Evolutionary conservation across 2,888 invertebrate genomes (phyloP), one percentile per base, ranked within the genome.

Genomic region (Anoplius nigerrimus): DNA sequence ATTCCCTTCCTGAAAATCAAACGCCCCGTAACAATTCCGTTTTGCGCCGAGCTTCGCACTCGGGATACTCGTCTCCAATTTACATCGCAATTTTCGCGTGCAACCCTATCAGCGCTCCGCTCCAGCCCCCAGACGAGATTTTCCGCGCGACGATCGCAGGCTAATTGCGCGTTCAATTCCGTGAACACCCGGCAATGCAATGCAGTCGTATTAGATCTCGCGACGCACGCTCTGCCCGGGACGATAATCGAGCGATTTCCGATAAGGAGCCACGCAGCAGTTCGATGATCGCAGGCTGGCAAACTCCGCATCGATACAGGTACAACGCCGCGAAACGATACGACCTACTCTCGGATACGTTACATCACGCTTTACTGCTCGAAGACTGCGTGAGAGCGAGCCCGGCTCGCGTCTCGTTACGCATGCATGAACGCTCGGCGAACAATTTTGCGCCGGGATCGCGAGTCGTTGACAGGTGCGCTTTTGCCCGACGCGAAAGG

Each of bases 141-240:
- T 66, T 52, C 61, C 73, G 66, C 69, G 75, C 24, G 51, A 53
- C 66, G 69, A 62, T 64, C 66, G 62, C 22, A 56, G 48, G 55
- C 66, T 76, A 76, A 76, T 76, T 69, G 62, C 61, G 48, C 52
- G 21, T 57, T 54, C 52, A 55, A 55, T 76, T 76, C 69, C 48
- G 42, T 62, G 76, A 75, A 76, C 67, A 64, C 64, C 60, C 73
- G 45, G 52, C 27, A 57, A 53, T 66, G 52, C 27, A 57, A 53
- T 66, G 34, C 34, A 60, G 64, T 69, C 43, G 52, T 52, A 43
- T 57, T 43, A 51, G 24, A 21, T 62, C 54, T 18, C 60, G 51
- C 24, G 22, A 16, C 16, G 6, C 27, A 27, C 27, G 27, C 16
- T 8, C 16, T 18, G 2, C 22, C 13, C 8, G 62, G 43, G 46